These are phyloP conservation scores for Oedothorax gibbosus DNA, from an alignment of 1,140 invertebrate genomes.

Conservation along the genomic window DNA sequence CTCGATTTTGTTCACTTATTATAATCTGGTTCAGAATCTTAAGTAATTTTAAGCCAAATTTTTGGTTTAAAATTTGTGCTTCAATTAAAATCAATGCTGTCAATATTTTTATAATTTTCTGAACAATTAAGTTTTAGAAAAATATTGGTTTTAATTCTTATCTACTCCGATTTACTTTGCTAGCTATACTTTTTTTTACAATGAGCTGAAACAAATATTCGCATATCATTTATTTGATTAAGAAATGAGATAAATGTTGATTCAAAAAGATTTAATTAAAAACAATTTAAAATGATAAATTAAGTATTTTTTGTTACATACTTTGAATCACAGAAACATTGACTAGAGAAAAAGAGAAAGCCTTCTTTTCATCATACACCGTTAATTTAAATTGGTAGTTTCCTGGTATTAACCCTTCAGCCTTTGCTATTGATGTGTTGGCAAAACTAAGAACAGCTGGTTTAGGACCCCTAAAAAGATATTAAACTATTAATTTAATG, in stretches of 20 bases:
- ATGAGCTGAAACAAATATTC: no score
- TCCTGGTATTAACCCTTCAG: slow-evolving; percentile 84
- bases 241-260: background rate
- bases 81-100: no score
- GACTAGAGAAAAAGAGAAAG: slow-evolving; percentile 78
- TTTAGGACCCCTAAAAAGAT: slow-evolving; percentile 73
- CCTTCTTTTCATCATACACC: slow-evolving; percentile 85
- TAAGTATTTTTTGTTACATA: slow-evolving; percentile 71
- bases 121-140: no score
- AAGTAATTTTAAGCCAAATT: no score
- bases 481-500: background rate
- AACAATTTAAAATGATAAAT: background rate
- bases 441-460: slow-evolving; percentile 71
- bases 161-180: no score
- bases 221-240: no score
- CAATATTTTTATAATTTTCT: no score
- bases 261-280: background rate
- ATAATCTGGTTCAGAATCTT: no score
- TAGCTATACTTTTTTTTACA: no score
- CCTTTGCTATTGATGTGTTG: slow-evolving; percentile 72
- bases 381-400: slow-evolving; percentile 85
- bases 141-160: no score
- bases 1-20: no score
- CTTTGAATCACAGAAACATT: slow-evolving; percentile 86
- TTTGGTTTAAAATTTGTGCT: no score